Evolutionary conservation across 1,140 invertebrate genomes (phyloP).

Genomic region (Protaetia brevitarsis): DNA sequence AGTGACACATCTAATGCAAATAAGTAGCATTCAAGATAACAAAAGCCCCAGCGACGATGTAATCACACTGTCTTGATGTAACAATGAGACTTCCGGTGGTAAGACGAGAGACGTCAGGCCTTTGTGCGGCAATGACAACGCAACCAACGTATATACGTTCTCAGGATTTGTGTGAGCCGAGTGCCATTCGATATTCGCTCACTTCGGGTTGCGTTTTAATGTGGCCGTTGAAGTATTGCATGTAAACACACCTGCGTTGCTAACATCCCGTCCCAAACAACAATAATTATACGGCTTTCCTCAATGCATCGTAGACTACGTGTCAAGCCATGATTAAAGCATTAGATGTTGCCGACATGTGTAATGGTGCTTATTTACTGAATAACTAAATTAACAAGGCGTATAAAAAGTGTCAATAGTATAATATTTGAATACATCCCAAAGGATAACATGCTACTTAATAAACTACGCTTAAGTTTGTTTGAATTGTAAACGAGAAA

Average conservation of each 20-base stretch:
- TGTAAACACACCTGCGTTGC: conserved; percentile 4
- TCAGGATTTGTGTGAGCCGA: conserved; percentile 11
- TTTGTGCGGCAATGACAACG: neutral
- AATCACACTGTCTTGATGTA: conserved; percentile 24
- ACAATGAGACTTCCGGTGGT: conserved; percentile 23
- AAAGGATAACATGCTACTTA: too few species aligned
- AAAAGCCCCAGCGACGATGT: conserved; percentile 21
- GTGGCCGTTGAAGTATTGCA: conserved; percentile 7
- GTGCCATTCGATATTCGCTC: conserved; percentile 12
- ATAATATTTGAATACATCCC: too few species aligned
- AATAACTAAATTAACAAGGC: too few species aligned
- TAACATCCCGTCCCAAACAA: neutral
- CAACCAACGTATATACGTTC: conserved; percentile 7
- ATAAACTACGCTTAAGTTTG: too few species aligned
- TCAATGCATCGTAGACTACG: neutral
- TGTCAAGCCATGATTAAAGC: neutral
- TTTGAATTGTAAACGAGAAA: too few species aligned
- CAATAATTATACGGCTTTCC: neutral
- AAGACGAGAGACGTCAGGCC: conserved; percentile 22
- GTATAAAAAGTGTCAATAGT: too few species aligned
- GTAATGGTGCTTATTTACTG: too few species aligned
- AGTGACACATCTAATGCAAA: conserved; percentile 17
- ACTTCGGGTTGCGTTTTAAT: conserved; percentile 21
- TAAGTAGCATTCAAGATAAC: conserved; percentile 16
- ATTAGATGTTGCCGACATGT: neutral